Evolutionary conservation across 2,888 invertebrate genomes (phyloP), one percentile per base, ranked within the genome.

Genomic region (Sinelater perroti): DNA sequence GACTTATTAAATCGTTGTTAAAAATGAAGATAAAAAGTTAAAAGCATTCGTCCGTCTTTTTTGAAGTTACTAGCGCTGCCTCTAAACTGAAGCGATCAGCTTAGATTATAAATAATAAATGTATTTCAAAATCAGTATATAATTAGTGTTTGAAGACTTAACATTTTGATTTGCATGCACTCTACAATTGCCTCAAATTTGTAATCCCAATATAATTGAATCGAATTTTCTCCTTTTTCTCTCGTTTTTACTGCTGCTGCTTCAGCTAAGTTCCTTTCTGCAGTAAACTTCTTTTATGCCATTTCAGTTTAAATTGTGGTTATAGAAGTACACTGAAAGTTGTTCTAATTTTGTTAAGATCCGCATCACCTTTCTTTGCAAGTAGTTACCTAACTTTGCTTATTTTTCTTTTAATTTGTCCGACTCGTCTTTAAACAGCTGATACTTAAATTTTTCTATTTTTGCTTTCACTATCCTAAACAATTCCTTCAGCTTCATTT

Each of bases 381-480:
- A 99, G 82, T 64, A 92, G 80, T 44, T 93, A 90, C 62, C 89
- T 86, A 14, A 97, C 87, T 74, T 91, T 89, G 3, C 82, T 79
- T 66, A 96, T 90, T 75, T 94, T 65, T 87, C 93, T 68, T 86
- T 90, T 61, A 98, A 81, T 77, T 96, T 97, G 69, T 92, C 90
- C 72, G 93, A 93, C 92, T 99, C 98, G 60, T 98, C 98, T 70
- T 90, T 86, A 1, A 98, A 97, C 72, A 99, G 81, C 76, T 99
- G 98, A 67, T 89, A 90, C 80, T 97, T 97, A 83, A 93, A 99
- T 80, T 99, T 99, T 73, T 95, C 95, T 90, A 99, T 96, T 81
- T n/a, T 98, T 99, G 55, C 89, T 85, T 83, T 99, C 99, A 0
- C 98, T 98, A 76, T 99, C 98, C 77, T 99, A 97, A 24, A 99